Evolutionary conservation across 2,888 invertebrate species (phyloP).

Genomic region (Campopleginae sp.): DNA sequence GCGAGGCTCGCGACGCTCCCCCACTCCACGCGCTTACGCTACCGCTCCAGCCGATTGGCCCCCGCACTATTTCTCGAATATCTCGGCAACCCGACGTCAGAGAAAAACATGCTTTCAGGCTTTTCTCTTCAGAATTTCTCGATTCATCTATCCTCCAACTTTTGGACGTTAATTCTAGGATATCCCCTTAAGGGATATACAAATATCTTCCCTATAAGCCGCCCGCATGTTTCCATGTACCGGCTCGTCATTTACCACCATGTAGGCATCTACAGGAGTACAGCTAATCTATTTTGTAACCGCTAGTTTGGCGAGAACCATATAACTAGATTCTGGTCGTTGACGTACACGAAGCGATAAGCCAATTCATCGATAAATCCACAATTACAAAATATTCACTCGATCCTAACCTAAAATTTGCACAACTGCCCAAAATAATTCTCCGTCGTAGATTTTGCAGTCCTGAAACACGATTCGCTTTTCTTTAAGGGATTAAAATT

Average conservation of each 20-base stretch:
- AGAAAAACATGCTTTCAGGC: not conserved
- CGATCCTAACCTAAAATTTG: not conserved
- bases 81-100: not conserved
- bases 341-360: conserved; percentile 34
- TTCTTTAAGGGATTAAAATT: not conserved
- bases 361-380: conserved; percentile 33
- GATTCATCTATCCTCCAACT: not conserved
- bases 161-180: not conserved
- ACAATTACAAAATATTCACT: conserved; percentile 17
- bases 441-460: not conserved
- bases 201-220: not conserved
- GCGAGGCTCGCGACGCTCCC: not conserved
- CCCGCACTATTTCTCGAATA: not conserved
- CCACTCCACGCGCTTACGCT: not conserved
- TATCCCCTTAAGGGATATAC: not conserved
- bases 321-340: conserved; percentile 54
- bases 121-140: conserved; percentile 1
- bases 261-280: not conserved
- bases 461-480: not conserved
- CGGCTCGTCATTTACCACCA: not conserved
- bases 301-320: conserved; percentile 48
- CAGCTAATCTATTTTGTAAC: conserved; percentile 50
- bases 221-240: not conserved
- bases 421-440: not conserved
- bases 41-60: not conserved